Base-by-base conservation (phyloP, 2,797 vertebrate genomes). In the Columba guinea region DNA sequence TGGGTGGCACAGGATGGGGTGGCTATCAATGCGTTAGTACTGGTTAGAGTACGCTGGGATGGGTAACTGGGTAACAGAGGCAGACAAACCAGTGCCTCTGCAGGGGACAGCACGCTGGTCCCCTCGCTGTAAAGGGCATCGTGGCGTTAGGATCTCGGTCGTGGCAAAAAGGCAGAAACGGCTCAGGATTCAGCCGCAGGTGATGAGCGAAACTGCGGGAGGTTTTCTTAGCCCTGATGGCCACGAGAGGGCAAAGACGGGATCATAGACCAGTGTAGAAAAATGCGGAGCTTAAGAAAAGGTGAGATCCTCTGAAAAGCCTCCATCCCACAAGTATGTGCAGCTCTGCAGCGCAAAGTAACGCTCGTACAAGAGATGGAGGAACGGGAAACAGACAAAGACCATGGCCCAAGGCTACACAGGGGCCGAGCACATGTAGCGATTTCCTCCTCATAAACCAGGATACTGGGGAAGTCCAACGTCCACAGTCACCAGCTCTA, bases 131-230 rank as follows among this genome's bases (percentile, higher is more conserved):
- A 30, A 63, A 39, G 56, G 51, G 37, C 13, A 63, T 87, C 30
- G 9, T 44, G 73, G 13, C 22, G 7, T 22, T 24, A 41, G 64
- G 32, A 46, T 56, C 37, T 55, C 2, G 44, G 63, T 51, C 28
- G 0, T 2, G 1, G 52, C 2, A 30, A 41, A 90, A 91, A 82
- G 85, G 81, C 73, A 94, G 91, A 77, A 94, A 90, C 19, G 84
- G 87, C 64, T 97, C 83, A 49, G 92, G 90, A 67, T 34, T 95
- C 86, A 91, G 73, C 44, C 39, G 78, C 83, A 82, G 62, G 94
- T 55, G 56, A 96, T 39, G 59, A 96, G 49, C 0, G 11, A 49
- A 76, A 91, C 44, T 13, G 67, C 5, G 13, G 60, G 75, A 58
- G 85, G 64, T 21, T 96, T 93, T 34, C 65, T 48, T 13, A 63